Percentiles rank a stretch among this genome's conserved stretches.
Evolutionary conservation across 2,888 invertebrate genomes (phyloP).

Genomic region (Brenthis hecate): DNA sequence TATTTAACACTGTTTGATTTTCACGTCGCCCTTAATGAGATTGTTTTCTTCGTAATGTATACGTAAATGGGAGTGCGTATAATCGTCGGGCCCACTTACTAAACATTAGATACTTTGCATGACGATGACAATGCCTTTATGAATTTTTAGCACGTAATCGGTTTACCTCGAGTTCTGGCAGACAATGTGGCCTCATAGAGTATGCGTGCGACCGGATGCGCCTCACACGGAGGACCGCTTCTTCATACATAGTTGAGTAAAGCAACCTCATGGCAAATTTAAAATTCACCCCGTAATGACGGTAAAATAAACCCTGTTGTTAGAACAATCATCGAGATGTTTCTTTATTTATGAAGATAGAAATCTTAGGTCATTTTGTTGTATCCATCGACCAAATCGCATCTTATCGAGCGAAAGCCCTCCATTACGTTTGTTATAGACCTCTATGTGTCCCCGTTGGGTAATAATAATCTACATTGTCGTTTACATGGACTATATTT

Average conservation of each 20-base stretch:
- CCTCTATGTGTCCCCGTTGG: slow-evolving; percentile 65
- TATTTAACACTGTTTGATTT: slow-evolving; percentile 41
- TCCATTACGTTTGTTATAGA: slow-evolving; percentile 60
- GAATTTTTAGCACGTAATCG: slow-evolving; percentile 76
- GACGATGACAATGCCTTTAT: slow-evolving; percentile 69
- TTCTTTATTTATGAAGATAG: slow-evolving; percentile 36
- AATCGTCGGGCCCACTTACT: slow-evolving; percentile 59
- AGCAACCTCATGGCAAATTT: slow-evolving; percentile 64
- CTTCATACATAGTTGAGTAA: slow-evolving; percentile 78
- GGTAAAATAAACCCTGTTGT: slow-evolving; percentile 63
- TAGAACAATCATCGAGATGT: slow-evolving; percentile 62
- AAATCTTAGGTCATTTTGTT: slow-evolving; percentile 36
- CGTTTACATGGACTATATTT: slow-evolving; percentile 71
- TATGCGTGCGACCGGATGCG: slow-evolving; percentile 69
- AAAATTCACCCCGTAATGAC: slow-evolving; percentile 75
- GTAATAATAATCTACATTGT: slow-evolving; percentile 73
- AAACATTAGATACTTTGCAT: slow-evolving; percentile 57
- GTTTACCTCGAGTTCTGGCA: slow-evolving; percentile 68
- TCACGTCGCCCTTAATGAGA: slow-evolving; percentile 24
- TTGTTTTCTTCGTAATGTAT: slow-evolving; percentile 29
- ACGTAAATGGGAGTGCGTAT: slow-evolving; percentile 45
- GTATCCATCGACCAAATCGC: slow-evolving; percentile 46
- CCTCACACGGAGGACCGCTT: slow-evolving; percentile 56
- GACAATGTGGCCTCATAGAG: slow-evolving; percentile 65
- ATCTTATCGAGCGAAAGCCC: slow-evolving; percentile 52